Evolutionary conservation across 2,797 vertebrate species (phyloP).

Genomic region (Peromyscus nudipes): DNA sequence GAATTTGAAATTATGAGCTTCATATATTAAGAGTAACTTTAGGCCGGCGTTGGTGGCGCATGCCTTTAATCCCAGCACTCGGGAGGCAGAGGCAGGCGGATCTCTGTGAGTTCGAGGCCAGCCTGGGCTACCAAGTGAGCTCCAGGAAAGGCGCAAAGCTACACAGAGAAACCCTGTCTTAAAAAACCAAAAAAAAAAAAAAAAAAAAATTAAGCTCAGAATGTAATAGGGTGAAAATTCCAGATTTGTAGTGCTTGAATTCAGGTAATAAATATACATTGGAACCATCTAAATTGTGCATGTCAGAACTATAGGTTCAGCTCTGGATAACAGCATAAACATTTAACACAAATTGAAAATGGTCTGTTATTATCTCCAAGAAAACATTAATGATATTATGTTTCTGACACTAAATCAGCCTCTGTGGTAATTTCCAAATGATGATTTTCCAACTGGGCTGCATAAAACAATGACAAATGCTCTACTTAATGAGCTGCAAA

Average conservation of each 20-base stretch:
- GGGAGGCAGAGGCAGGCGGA: no score
- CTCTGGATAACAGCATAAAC: constrained; percentile 31
- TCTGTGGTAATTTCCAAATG: constrained; percentile 69
- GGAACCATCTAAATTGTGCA: neutral
- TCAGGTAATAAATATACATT: constrained; percentile 12
- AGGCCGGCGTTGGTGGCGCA: no score
- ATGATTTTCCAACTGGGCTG: constrained; percentile 61
- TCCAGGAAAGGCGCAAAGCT: no score
- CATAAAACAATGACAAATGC: constrained; percentile 67
- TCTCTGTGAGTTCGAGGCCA: no score
- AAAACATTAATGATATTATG: constrained; percentile 36
- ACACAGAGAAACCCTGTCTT: no score
- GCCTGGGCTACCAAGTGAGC: no score
- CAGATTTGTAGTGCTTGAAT: neutral
- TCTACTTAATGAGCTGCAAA: constrained; percentile 59
- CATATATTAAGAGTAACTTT: neutral
- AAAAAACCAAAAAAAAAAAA: no score
- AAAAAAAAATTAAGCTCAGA: no score
- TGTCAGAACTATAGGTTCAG: neutral
- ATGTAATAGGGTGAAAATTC: neutral
- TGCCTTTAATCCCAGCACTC: no score
- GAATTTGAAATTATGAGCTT: neutral
- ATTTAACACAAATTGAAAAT: constrained; percentile 53
- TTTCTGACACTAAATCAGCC: constrained; percentile 36
- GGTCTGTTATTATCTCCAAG: constrained; percentile 35